Evolutionary conservation across 1,140 invertebrate species (phyloP).

Genomic region (Himalopsyche phryganea): DNA sequence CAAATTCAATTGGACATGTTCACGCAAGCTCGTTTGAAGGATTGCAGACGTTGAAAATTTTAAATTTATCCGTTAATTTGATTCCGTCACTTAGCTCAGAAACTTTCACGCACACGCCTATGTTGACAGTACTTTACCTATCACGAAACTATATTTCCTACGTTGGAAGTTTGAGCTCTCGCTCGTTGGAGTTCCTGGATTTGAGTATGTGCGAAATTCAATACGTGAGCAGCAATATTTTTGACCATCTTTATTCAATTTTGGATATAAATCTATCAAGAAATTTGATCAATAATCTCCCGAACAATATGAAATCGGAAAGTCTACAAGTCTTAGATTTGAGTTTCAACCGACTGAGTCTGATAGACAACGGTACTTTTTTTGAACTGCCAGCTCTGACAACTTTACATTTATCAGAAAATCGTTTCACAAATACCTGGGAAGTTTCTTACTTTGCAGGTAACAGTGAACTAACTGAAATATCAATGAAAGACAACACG

Average conservation of each 20-base stretch:
- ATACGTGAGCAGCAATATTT: conserved; percentile 49
- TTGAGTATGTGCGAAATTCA: conserved; percentile 61
- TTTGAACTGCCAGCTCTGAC: conserved; percentile 53
- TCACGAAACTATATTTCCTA: conserved; percentile 62
- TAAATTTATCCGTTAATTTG: conserved; percentile 66
- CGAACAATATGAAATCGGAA: conserved; percentile 54
- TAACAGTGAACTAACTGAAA: conserved; percentile 55
- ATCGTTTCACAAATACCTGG: conserved; percentile 61
- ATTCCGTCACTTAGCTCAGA: conserved; percentile 55
- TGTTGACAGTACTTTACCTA: conserved; percentile 56
- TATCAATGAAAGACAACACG: conserved; percentile 64
- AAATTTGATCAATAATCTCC: conserved; percentile 56
- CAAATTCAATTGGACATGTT: conserved; percentile 57
- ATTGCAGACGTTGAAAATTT: conserved; percentile 51
- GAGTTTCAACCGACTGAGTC: conserved; percentile 53
- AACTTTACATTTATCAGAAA: conserved; percentile 60
- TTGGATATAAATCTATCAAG: conserved; percentile 56
- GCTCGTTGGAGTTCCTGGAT: conserved; percentile 53
- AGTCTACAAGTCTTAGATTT: conserved; percentile 56
- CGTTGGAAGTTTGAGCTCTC: conserved; percentile 54
- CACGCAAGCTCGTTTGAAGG: conserved; percentile 55
- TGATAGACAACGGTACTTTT: conserved; percentile 54
- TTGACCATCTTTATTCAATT: conserved; percentile 53
- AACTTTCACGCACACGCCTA: conserved; percentile 53
- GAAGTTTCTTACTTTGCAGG: conserved; percentile 55